These are phyloP conservation scores for Griposia aprilina DNA, from an alignment of 2,888 invertebrate genomes.

Conservation along the genomic window DNA sequence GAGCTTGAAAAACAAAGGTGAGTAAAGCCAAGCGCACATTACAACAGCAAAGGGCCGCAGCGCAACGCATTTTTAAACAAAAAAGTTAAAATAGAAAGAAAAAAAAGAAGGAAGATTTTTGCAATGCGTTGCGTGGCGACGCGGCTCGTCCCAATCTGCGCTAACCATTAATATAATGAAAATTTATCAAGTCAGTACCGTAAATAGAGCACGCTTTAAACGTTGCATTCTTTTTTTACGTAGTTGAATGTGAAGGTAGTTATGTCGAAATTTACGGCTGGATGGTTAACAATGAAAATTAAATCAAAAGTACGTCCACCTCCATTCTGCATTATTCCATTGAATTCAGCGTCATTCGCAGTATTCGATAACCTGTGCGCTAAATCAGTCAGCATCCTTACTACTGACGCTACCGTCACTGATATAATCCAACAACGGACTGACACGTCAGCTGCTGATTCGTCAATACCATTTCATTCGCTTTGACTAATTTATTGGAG, in stretches of 20 bases:
- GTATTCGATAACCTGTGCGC: background rate
- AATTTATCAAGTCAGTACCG: background rate
- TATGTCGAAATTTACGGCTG: background rate
- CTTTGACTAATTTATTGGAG: slow-evolving; percentile 42
- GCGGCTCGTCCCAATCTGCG: background rate
- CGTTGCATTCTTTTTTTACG: background rate
- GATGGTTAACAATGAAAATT: background rate
- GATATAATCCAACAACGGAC: slow-evolving; percentile 25
- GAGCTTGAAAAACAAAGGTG: background rate
- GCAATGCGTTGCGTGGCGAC: background rate
- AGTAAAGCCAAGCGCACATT: background rate
- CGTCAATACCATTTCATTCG: slow-evolving; percentile 36
- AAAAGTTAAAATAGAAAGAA: too few species aligned
- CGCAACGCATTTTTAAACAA: background rate
- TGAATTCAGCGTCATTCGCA: background rate
- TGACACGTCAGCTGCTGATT: slow-evolving; percentile 26
- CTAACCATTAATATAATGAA: background rate
- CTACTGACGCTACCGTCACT: slow-evolving; percentile 1
- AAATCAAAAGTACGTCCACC: background rate
- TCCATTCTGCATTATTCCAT: background rate
- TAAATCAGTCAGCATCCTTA: slow-evolving; percentile 3
- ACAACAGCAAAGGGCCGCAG: background rate
- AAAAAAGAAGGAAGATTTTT: background rate
- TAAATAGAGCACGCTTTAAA: background rate
- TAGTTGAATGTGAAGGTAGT: background rate